Evolutionary conservation across 2,797 vertebrate genomes (phyloP), one percentile per base, ranked within the genome.

Genomic region (Clarias laeviceps): DNA sequence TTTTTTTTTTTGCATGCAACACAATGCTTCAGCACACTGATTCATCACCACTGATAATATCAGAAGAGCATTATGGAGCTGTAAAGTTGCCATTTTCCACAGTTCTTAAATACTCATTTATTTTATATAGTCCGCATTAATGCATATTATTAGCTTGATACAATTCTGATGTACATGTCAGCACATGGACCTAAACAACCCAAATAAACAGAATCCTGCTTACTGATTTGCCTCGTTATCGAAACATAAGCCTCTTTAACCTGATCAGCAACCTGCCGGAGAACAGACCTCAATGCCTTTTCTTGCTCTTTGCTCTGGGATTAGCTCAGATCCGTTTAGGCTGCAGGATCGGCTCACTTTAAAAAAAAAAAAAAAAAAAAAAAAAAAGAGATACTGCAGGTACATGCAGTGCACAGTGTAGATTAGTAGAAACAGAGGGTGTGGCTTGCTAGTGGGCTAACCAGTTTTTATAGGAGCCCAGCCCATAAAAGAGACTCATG

Each of bases 191-290:
- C 54, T 76, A 56, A 15, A 57, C 20, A 40, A 37, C 61, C 62
- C 61, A 45, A 80, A 64, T 11, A 5, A 14, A 72, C 18, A 73
- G 6, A 64, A 73, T 77, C 54, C 27, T 57, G 54, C 27, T 32
- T 57, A 57, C 27, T 77, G n/a, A 54, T 72, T 20, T 72, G n/a
- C 54, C 56, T 27, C 27, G 78, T 57, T 74, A 81, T 64, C 18
- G 6, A 22, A 84, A 84, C 64, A 69, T 84, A 5, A 77, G 24
- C 80, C 79, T 70, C 4, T 57, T 92, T 61, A 88, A 92, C 88
- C 62, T 87, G 93, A 92, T 92, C 87, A 86, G 65, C 88, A 74
- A 90, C 84, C 87, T 91, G 89, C 68, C 86, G 86, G 85, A 70
- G 72, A 85, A 88, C 62, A 59, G 62, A 84, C 34, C 34, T 82